Evolutionary conservation across 2,113 vertebrate genomes (phyloP).

Genomic region (Eulacestoma nigropectus): DNA sequence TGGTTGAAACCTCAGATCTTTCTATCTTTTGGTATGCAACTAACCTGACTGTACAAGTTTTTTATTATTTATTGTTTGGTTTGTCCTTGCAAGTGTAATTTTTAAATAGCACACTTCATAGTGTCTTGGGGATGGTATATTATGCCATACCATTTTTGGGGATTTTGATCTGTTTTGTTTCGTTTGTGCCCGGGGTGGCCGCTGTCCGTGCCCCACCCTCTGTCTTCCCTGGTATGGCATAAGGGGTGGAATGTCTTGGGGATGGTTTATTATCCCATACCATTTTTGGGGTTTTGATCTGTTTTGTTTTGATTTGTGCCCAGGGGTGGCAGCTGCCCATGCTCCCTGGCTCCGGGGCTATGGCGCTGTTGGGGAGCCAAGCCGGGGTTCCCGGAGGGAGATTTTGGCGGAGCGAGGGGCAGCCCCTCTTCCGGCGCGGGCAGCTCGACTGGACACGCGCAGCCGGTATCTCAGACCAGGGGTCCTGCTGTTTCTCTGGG

Average conservation of each 20-base stretch:
- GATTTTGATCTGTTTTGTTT: background rate
- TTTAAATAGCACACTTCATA: background rate
- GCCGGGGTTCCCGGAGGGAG: background rate
- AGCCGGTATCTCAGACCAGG: background rate
- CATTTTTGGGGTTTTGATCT: background rate
- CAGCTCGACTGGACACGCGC: background rate
- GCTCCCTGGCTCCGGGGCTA: background rate
- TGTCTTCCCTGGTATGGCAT: background rate
- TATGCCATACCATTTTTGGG: background rate
- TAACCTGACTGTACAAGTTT: background rate
- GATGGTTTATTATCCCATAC: too few relatives aligned
- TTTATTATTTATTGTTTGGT: background rate
- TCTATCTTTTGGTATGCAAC: constrained; percentile 94
- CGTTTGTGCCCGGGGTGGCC: too few relatives aligned
- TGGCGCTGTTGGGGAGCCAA: background rate
- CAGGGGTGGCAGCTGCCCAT: background rate
- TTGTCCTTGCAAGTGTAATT: background rate
- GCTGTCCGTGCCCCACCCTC: too few relatives aligned
- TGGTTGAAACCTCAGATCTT: constrained; percentile 96
- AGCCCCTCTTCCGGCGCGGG: background rate
- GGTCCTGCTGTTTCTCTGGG: background rate
- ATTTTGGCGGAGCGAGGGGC: too few relatives aligned
- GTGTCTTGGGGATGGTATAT: background rate
- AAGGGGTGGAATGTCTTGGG: background rate
- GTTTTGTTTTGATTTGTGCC: background rate